phyloP scores from a whole-genome alignment of 2,113 vertebrate genomes.

The Petromus typicus region DNA sequence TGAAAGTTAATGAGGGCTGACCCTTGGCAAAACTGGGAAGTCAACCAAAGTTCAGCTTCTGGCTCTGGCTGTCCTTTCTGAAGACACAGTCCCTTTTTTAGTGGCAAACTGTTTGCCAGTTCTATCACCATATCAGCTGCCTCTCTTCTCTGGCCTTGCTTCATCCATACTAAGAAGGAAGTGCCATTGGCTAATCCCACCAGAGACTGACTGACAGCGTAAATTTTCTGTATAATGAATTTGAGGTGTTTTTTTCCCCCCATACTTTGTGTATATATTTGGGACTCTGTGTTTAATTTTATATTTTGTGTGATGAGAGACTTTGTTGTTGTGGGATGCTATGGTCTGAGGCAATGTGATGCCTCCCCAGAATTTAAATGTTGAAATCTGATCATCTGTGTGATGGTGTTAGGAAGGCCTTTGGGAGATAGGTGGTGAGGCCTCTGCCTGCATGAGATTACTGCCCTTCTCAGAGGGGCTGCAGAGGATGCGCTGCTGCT shows the following conservation, averaged over 20 bases:
- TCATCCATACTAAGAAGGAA: background rate
- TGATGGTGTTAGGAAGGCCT: background rate
- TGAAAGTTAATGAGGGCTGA: constrained; percentile 70
- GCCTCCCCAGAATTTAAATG: background rate
- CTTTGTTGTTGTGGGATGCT: background rate
- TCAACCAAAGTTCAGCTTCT: constrained; percentile 61
- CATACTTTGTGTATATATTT: background rate
- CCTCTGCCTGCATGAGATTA: background rate
- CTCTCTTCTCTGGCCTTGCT: background rate
- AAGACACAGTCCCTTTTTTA: background rate
- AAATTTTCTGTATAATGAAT: background rate
- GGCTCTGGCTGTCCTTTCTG: constrained; percentile 7
- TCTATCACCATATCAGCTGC: background rate
- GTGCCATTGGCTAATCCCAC: background rate
- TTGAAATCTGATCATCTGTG: background rate
- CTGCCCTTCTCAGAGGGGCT: too few relatives aligned
- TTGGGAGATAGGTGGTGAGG: background rate
- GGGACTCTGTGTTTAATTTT: background rate
- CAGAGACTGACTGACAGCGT: background rate
- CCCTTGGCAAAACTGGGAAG: constrained; percentile 58
- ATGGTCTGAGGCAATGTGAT: background rate
- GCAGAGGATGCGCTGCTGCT: background rate
- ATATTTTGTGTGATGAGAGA: background rate
- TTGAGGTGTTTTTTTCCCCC: background rate
- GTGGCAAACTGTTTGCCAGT: background rate